phyloP scores from a whole-genome alignment of 1,140 invertebrate species.

The Papilio polyxenes region DNA sequence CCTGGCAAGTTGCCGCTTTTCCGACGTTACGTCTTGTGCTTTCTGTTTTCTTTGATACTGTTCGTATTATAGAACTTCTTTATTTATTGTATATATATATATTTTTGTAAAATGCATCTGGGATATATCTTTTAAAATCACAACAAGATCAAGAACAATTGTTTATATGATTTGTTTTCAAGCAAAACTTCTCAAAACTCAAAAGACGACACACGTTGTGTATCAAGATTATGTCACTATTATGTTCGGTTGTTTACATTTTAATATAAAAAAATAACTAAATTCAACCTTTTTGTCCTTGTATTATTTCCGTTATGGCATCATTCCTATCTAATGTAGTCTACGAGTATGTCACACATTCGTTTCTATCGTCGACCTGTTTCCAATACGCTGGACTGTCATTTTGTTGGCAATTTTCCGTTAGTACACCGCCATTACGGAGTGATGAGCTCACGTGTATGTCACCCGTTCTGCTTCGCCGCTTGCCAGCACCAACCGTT shows the following conservation, averaged over 20 bases:
- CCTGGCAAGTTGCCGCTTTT: constrained; percentile 51
- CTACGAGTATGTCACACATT: constrained; percentile 25
- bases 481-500: constrained; percentile 5
- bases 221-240: constrained; percentile 64
- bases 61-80: no score
- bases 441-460: constrained; percentile 46
- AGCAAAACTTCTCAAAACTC: no score
- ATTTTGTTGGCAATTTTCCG: constrained; percentile 55
- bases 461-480: constrained; percentile 30
- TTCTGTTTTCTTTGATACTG: neutral
- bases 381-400: constrained; percentile 47
- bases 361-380: constrained; percentile 44
- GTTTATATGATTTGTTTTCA: no score
- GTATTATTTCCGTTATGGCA: constrained; percentile 4
- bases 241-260: constrained; percentile 61
- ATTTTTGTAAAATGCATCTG: no score
- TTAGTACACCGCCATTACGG: constrained; percentile 52
- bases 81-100: no score
- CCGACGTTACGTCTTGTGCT: neutral
- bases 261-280: neutral
- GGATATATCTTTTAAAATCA: no score
- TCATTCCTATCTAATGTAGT: neutral
- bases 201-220: no score
- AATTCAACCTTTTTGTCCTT: neutral
- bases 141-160: no score